Conservation (phyloP, 2,888 invertebrate genomes). For the Candidula unifasciata region DNA sequence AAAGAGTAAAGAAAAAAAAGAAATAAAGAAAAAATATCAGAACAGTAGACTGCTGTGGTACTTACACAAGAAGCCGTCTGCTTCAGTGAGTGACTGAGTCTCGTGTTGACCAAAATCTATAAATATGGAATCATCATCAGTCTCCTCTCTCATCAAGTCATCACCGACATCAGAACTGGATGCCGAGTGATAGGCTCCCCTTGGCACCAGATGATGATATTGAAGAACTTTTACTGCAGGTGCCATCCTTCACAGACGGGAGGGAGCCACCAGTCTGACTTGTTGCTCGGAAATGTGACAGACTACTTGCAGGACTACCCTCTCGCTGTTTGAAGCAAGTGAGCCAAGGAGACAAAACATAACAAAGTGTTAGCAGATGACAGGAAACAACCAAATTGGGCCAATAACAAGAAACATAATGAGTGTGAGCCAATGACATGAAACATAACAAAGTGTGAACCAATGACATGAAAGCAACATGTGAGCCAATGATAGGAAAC, state of each 20-base stretch:
- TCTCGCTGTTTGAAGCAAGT: constrained; percentile 14
- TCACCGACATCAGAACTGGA: constrained; percentile 62
- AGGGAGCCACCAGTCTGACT: not conserved
- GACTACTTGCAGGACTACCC: not conserved
- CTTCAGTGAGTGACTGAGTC: constrained; percentile 62
- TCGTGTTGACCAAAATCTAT: constrained; percentile 61
- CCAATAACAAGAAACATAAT: too few relatives aligned
- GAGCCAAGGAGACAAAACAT: too few relatives aligned
- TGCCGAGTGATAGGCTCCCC: constrained; percentile 55
- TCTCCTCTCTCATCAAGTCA: constrained; percentile 39
- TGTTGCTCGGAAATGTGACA: not conserved
- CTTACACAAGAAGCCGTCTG: constrained; percentile 54
- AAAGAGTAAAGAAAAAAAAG: too few relatives aligned
- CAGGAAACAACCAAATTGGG: too few relatives aligned
- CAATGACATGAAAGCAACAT: too few relatives aligned
- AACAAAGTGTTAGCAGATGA: too few relatives aligned
- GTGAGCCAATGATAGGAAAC: too few relatives aligned
- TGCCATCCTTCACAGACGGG: not conserved
- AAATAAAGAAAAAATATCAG: too few relatives aligned
- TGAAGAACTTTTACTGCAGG: not conserved
- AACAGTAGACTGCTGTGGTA: not conserved
- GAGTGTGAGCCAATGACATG: too few relatives aligned
- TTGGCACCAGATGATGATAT: not conserved
- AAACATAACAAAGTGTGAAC: too few relatives aligned
- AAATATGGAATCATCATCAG: constrained; percentile 56